These are phyloP conservation scores for Haliclona indistincta DNA, from an alignment of 37 sponge, comb jelly and placozoan species.

Conservation along the genomic window DNA sequence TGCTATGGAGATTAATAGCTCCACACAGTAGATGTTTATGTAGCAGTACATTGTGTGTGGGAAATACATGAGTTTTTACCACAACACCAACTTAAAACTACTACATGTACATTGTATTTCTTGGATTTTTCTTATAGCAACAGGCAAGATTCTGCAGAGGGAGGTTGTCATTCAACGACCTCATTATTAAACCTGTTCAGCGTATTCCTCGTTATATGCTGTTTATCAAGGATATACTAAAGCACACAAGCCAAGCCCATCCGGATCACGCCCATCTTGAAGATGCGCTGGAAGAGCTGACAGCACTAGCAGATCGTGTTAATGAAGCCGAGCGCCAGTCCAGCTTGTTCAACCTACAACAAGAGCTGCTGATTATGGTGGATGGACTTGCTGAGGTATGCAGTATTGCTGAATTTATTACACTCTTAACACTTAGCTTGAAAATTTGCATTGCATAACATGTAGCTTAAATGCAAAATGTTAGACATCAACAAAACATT, in stretches of 20 bases:
- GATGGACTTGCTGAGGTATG: constrained; percentile 72
- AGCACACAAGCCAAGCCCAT: constrained; percentile 70
- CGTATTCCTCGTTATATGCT: constrained; percentile 89
- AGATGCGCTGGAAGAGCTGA: constrained; percentile 71
- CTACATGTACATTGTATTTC: neutral
- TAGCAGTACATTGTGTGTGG: neutral
- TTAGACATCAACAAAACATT: too few relatives aligned
- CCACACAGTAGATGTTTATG: neutral
- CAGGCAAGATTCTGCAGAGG: too few relatives aligned
- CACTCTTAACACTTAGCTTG: neutral
- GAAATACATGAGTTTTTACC: neutral
- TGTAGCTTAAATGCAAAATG: too few relatives aligned
- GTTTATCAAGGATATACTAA: constrained; percentile 87
- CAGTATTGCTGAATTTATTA: neutral
- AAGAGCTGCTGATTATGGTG: constrained; percentile 65
- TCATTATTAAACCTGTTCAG: constrained; percentile 89
- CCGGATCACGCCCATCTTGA: constrained; percentile 75
- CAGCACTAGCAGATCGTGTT: constrained; percentile 70
- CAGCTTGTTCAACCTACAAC: constrained; percentile 40
- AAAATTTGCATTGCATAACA: too few relatives aligned
- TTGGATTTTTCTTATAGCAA: constrained; percentile 4
- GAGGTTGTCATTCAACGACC: constrained; percentile 68
- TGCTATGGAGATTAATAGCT: neutral
- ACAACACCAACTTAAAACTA: too few relatives aligned
- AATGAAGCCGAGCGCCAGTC: constrained; percentile 75